Conservation (phyloP, 2,888 invertebrate genomes). For the Pristionchus arcanus region DNA sequence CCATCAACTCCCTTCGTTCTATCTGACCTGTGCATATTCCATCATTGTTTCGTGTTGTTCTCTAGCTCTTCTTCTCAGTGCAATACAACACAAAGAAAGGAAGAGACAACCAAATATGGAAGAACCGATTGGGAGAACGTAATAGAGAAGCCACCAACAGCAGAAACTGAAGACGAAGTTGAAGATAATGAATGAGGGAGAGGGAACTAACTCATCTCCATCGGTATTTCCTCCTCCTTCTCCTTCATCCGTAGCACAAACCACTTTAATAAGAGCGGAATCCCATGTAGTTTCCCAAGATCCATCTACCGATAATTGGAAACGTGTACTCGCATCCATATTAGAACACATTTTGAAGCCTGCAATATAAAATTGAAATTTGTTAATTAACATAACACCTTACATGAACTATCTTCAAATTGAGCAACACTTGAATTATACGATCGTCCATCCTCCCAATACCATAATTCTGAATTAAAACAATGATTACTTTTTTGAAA, state of each 20-base stretch:
- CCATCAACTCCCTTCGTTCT: background rate
- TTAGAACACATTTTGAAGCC: no score
- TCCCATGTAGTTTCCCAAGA: no score
- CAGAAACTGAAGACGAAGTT: background rate
- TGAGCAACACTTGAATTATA: no score
- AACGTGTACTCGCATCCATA: no score
- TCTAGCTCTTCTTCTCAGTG: background rate
- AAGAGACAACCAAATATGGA: background rate
- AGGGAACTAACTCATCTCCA: background rate
- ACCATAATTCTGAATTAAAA: no score
- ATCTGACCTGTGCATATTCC: background rate
- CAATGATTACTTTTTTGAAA: no score
- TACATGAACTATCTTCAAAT: no score
- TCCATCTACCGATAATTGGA: no score
- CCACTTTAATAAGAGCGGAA: no score
- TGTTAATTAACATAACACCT: no score
- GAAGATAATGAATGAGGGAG: background rate
- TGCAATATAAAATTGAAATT: no score
- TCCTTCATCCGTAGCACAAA: background rate
- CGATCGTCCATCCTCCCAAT: no score
- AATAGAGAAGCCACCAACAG: constrained; percentile 14
- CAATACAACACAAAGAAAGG: background rate
- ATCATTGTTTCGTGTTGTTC: background rate
- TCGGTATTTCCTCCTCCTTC: background rate
- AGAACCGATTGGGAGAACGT: background rate